Conservation (phyloP, 2,113 vertebrate genomes). For the Phrynosoma blainvillii region DNA sequence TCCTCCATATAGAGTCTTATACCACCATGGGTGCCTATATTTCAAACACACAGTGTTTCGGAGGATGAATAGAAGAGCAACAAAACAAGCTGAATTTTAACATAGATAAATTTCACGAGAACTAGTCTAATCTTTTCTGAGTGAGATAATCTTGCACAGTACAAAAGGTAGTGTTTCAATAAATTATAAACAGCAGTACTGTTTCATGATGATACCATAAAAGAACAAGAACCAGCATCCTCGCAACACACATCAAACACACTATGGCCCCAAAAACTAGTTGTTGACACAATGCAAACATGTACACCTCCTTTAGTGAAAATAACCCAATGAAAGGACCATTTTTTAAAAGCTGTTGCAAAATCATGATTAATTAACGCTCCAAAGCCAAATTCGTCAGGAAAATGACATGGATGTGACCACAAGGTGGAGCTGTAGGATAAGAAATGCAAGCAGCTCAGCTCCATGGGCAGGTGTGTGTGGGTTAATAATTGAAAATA, state of each 20-base stretch:
- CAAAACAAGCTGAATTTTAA: background rate
- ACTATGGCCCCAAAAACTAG: background rate
- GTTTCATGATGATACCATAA: background rate
- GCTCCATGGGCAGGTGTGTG: no score
- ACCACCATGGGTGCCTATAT: constrained; percentile 90
- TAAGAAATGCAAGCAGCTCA: no score
- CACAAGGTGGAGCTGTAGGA: no score
- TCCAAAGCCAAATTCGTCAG: background rate
- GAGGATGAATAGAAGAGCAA: background rate
- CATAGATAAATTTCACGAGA: background rate
- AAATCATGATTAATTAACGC: background rate
- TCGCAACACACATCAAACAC: background rate
- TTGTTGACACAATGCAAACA: no score
- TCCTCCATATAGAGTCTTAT: constrained; percentile 95
- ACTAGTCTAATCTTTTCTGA: background rate
- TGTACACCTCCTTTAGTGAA: background rate
- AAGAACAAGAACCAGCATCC: background rate
- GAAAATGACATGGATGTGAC: no score
- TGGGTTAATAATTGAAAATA: no score
- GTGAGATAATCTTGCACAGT: background rate
- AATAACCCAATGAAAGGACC: background rate
- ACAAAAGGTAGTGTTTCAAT: background rate
- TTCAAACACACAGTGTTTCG: background rate
- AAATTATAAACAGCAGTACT: background rate
- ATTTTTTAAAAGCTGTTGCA: background rate